Evolutionary conservation across 2,113 vertebrate genomes (phyloP), one percentile per base, ranked within the genome.

Genomic region (Capreolus pygargus): DNA sequence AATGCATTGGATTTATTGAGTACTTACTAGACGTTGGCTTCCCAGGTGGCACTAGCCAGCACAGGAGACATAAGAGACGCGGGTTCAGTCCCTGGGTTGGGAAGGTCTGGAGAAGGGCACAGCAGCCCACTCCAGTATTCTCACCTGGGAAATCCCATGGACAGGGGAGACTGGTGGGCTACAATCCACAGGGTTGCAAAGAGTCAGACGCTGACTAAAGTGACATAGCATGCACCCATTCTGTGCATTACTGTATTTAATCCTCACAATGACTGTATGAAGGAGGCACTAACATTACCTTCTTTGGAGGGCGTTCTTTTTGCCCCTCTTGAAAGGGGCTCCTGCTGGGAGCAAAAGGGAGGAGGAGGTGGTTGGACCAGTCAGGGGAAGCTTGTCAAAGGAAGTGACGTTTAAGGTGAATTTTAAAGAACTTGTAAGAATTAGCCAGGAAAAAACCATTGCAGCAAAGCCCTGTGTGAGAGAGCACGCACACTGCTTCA

Each of bases 381-480:
- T 74, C 25, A 33, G 33, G 55, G 47, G 39, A 84, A 67, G 61
- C 83, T 61, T 86, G 25, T 58, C 60, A 83, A 47, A 85, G 50
- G 60, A 95, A 86, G 87, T 86, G 45, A 60, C 6, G 3, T 81
- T 60, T 57, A 86, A 86, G 74, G 39, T 57, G 79, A 92, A 39
- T 79, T 86, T 90, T 92, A 52, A 96, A 95, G 81, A 33, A 87
- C 87, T 81, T 95, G 7, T 85, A 64, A 74, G 76, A 94, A 91
- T 87, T 83, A 54, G 54, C 33, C 67, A 94, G 78, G 33, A 84
- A 74, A 33, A 85, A 93, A 89, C 43, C 55, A 76, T 7, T 70
- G 58, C 54, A 79, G 52, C n/a, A 70, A 16, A 21, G 90, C 76
- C 58, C 33, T 27, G 30, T 85, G 52, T 76, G 67, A 70, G 50